Base-by-base conservation (phyloP, 2,113 vertebrate genomes). In the Tachysurus fulvidraco region DNA sequence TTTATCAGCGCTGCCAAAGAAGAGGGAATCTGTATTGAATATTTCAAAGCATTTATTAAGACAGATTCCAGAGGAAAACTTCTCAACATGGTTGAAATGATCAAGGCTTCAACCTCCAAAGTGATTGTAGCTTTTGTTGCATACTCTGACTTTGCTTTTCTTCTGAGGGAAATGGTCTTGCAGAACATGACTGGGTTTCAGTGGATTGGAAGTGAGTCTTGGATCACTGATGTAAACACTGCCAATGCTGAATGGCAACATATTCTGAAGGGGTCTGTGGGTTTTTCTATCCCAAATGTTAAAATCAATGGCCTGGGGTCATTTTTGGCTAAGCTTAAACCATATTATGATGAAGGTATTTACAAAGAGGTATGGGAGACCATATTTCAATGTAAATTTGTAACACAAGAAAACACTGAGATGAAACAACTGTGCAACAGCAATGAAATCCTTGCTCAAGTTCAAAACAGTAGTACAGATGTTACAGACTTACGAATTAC, bases 11-110 rank as follows among this genome's bases (percentile, higher is more conserved):
- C 88, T 62, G 94, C 95, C 67, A 85, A 91, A 77, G 91, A 94
- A 83, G 90, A 93, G 17, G 94, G 93, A 52, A 92, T 95, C 23
- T 96, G 95, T 85, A 87, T 95, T 28, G 95, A 95, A 65, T 96
- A 93, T 82, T 93, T 90, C 11, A 93, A 93, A 81, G 89, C 92
- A 5, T 94, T 96, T 89, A 93, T 93, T 67, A 95, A 89, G 9
- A 93, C 94, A 57, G 91, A 91, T 85, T 92, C 93, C 46, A 88
- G 91, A 50, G 81, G 90, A 0, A 87, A 86, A 7, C 85, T 95
- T 44, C 89, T 93, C 55, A 91, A 88, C 87, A 91, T 95, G 59
- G 87, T 92, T 19, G 87, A 93, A 2, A 88, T 90, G 17, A 94
- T 96, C 23, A 94, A 91, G 83, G 83, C 83, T 7, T 91, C 94